Evolutionary conservation across 2,797 vertebrate genomes (phyloP), one percentile per base, ranked within the genome.

Genomic region (Podarcis siculus): DNA sequence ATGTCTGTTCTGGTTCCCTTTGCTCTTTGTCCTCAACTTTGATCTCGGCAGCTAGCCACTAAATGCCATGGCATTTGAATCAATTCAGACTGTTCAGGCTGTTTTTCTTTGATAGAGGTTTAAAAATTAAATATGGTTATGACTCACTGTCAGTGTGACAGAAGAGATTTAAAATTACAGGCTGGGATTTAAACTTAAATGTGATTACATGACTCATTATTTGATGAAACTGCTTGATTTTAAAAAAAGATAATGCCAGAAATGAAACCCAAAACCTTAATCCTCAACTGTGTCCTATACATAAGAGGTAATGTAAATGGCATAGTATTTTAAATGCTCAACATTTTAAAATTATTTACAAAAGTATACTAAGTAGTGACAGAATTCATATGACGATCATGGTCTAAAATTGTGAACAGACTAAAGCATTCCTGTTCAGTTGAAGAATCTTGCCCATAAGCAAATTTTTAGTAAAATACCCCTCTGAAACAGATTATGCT

Each of bases 61-160:
- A 86, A 4, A 86, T 91, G 32, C 39, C 58, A 7, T 79, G 80
- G 15, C 32, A 85, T 91, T 92, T 87, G n/a, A 82, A 19, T 85
- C 73, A 79, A 1, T 85, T 15, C 39, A 19, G 23, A 71, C 7
- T 49, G 83, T 55, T 55, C 13, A 15, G 49, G 49, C 83, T 83
- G 55, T 71, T 0, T 35, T 87, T 81, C 49, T 89, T 49, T 71
- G 66, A 15, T 79, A 25, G 45, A 58, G n/a, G 32, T 30, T 45
- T 80, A 35, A 10, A 79, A 80, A 86, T 79, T 5, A 64, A 86
- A 71, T 71, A 55, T 37, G 66, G 32, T 13, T 79, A 55, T 42
- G 78, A 79, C 17, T 64, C 21, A 7, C 61, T 64, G 55, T 32
- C 23, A 30, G 61, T 67, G 23, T 81, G 79, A 82, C 39, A 27